Percentiles rank a stretch among this genome's conserved stretches.
phyloP scores from a whole-genome alignment of 2,797 vertebrate genomes.

The Neopelma chrysocephalum region DNA sequence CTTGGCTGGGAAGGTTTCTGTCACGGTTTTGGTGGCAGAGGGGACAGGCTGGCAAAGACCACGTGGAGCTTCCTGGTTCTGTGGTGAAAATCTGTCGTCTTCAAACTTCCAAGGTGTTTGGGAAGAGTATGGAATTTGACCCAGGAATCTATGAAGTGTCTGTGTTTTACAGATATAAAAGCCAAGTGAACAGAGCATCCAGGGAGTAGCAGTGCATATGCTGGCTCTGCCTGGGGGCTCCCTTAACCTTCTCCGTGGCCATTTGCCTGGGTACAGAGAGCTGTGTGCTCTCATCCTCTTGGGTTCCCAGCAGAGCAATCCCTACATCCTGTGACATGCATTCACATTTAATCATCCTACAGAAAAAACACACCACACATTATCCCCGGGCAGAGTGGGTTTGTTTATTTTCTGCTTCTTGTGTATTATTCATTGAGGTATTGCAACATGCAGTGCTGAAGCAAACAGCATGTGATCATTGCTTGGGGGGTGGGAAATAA shows the following conservation, averaged over 20 bases:
- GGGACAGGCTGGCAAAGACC: background rate
- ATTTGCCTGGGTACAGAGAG: background rate
- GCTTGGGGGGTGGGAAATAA: background rate
- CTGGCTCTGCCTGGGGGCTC: background rate
- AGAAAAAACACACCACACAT: background rate
- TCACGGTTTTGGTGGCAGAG: background rate
- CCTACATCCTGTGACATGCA: slow-evolving; percentile 14
- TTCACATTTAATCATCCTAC: slow-evolving; percentile 58
- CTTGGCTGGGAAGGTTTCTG: background rate
- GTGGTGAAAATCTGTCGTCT: background rate
- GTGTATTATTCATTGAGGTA: slow-evolving; percentile 43
- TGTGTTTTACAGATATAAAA: background rate
- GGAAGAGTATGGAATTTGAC: background rate
- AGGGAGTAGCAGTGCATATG: background rate
- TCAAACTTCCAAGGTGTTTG: fast-evolving
- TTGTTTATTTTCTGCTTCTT: slow-evolving; percentile 47
- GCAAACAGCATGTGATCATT: slow-evolving; percentile 47
- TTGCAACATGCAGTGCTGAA: slow-evolving; percentile 25
- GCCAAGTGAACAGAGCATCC: background rate
- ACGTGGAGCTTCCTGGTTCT: background rate
- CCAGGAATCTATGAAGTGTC: background rate
- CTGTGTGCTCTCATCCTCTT: background rate
- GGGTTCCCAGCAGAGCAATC: background rate
- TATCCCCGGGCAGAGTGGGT: background rate
- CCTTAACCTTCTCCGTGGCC: background rate